These are phyloP conservation scores for Leucophenga montana DNA, from an alignment of 2,888 invertebrate genomes.

Conservation along the genomic window DNA sequence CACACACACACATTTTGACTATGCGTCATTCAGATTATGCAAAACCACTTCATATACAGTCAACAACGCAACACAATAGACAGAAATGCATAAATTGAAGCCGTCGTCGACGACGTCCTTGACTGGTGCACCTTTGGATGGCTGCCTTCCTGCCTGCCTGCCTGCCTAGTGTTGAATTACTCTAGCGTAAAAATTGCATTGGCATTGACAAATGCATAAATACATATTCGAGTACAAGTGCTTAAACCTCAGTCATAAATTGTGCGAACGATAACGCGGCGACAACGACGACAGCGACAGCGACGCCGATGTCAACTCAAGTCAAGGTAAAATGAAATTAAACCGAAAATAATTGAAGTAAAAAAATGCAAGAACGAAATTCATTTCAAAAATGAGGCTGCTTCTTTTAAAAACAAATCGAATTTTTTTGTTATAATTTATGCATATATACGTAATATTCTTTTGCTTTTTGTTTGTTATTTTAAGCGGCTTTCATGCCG, in stretches of 20 bases:
- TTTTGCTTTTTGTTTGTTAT: neutral
- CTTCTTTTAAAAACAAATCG: neutral
- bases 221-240: neutral
- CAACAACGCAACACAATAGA: slow-evolving; percentile 2
- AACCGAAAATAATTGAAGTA: slow-evolving; percentile 12
- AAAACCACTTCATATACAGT: neutral
- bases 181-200: slow-evolving; percentile 4
- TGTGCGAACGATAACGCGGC: no score
- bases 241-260: neutral
- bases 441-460: neutral
- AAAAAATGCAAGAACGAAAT: neutral
- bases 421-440: neutral
- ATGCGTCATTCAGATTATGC: slow-evolving; percentile 7
- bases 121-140: neutral
- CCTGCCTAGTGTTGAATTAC: no score
- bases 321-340: neutral
- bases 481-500: neutral
- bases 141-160: neutral
- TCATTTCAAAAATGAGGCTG: neutral
- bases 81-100: slow-evolving; percentile 8
- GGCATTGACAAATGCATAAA: slow-evolving; percentile 19
- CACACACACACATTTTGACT: neutral
- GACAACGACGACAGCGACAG: neutral
- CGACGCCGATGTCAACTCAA: neutral
- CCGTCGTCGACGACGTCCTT: no score